phyloP scores from a whole-genome alignment of 2,113 vertebrate species.

The Alligator sinensis region DNA sequence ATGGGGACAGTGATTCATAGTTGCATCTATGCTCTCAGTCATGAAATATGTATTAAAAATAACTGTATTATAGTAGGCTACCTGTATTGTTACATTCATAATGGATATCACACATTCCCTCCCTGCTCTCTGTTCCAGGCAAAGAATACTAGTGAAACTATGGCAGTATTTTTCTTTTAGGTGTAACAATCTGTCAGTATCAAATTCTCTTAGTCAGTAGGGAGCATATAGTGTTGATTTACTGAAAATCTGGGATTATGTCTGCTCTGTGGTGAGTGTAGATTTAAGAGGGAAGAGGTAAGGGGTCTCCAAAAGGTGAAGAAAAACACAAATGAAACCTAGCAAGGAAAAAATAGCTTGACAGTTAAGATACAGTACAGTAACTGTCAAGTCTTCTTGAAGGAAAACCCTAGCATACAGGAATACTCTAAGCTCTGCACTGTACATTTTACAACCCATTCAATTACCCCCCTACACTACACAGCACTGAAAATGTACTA shows the following conservation, averaged over 20 bases:
- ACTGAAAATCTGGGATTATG: conserved; percentile 88
- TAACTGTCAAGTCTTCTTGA: conserved; percentile 65
- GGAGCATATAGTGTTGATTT: conserved; percentile 87
- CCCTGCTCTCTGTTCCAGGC: conserved; percentile 62
- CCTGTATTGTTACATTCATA: conserved; percentile 75
- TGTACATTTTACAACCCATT: conserved; percentile 46
- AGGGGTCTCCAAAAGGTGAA: conserved; percentile 84
- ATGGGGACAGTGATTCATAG: conserved; percentile 54
- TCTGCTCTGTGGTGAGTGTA: conserved; percentile 83
- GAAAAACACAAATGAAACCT: conserved; percentile 84
- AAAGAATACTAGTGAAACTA: conserved; percentile 73
- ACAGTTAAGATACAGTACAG: conserved; percentile 81
- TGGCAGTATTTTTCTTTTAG: conserved; percentile 85
- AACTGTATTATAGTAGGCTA: conserved; percentile 64
- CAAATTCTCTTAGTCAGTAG: conserved; percentile 87
- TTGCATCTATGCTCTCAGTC: conserved; percentile 47
- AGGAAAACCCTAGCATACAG: conserved; percentile 49
- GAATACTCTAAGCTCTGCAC: background rate
- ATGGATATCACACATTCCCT: conserved; percentile 69
- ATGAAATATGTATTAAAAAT: conserved; percentile 71
- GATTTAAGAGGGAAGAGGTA: conserved; percentile 86
- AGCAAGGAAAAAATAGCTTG: conserved; percentile 80
- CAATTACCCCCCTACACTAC: conserved; percentile 51
- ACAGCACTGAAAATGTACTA: conserved; percentile 13
- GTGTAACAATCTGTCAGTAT: conserved; percentile 86